Evolutionary conservation across 2,113 vertebrate species (phyloP).

Genomic region (Ictalurus furcatus): DNA sequence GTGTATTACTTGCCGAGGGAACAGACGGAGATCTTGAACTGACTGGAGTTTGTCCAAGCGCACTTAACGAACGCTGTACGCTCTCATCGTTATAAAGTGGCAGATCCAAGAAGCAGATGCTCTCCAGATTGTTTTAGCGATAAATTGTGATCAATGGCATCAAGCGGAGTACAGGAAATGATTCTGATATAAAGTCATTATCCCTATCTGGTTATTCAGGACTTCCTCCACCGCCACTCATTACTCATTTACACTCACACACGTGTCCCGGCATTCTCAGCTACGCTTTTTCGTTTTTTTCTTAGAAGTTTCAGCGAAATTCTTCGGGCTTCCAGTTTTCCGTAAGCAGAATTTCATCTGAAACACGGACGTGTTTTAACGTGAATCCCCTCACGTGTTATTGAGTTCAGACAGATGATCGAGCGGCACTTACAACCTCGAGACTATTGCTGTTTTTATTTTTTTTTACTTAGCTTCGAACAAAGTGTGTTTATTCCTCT

Average conservation of each 20-base stretch:
- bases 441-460: no score
- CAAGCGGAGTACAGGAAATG: slow-evolving; percentile 7
- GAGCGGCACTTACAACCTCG: no score
- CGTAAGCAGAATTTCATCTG: background rate
- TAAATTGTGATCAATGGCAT: slow-evolving; percentile 12
- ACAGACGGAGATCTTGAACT: background rate
- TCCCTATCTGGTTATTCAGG: slow-evolving; percentile 9
- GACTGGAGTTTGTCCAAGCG: background rate
- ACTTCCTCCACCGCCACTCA: background rate
- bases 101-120: background rate
- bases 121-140: slow-evolving; percentile 16
- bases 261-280: background rate
- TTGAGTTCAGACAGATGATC: no score
- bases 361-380: background rate
- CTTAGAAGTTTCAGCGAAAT: background rate
- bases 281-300: no score
- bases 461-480: no score
- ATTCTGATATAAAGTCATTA: slow-evolving; percentile 10
- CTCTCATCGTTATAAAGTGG: background rate
- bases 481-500: no score
- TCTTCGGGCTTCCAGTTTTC: background rate
- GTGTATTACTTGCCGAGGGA: background rate
- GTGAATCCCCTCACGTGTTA: no score
- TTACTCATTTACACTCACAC: background rate
- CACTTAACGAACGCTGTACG: background rate